Evolutionary conservation across 2,113 vertebrate species (phyloP).

Genomic region (Burhinus oedicnemus): DNA sequence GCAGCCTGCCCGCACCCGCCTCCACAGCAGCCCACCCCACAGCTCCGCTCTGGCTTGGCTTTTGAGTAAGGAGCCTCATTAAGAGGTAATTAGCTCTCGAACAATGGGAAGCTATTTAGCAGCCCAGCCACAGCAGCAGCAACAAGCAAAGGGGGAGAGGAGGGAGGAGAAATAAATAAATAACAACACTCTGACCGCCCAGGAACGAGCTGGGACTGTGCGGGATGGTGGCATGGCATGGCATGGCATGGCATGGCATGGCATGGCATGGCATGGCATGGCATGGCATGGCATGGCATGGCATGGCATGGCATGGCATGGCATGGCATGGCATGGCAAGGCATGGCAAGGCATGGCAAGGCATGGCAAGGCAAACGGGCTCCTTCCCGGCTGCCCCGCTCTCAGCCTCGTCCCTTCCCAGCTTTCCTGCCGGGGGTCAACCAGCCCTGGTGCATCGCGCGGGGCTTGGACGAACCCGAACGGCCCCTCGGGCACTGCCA

Average conservation of each 20-base stretch:
- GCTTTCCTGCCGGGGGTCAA: background rate
- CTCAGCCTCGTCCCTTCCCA: accelerated
- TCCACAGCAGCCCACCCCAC: background rate
- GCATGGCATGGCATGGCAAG: background rate
- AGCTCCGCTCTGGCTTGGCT: accelerated
- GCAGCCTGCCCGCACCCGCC: background rate
- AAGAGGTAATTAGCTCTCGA: slow-evolving; percentile 67
- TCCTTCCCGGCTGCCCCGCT: background rate
- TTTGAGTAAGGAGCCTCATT: slow-evolving; percentile 60
- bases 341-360: background rate
- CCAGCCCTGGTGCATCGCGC: accelerated
- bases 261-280: no score
- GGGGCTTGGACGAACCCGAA: accelerated
- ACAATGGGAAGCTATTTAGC: slow-evolving; percentile 65
- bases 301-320: background rate
- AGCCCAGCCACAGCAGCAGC: slow-evolving; percentile 58
- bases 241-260: background rate
- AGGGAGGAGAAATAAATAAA: slow-evolving; percentile 37
- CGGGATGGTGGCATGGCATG: background rate
- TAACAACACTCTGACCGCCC: background rate
- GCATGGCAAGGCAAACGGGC: background rate
- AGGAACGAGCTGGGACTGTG: background rate
- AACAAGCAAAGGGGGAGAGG: slow-evolving; percentile 25
- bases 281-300: no score
- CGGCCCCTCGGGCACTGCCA: accelerated